Base-by-base conservation (phyloP, 2,113 vertebrate genomes). In the Cephalopholis sonnerati region DNA sequence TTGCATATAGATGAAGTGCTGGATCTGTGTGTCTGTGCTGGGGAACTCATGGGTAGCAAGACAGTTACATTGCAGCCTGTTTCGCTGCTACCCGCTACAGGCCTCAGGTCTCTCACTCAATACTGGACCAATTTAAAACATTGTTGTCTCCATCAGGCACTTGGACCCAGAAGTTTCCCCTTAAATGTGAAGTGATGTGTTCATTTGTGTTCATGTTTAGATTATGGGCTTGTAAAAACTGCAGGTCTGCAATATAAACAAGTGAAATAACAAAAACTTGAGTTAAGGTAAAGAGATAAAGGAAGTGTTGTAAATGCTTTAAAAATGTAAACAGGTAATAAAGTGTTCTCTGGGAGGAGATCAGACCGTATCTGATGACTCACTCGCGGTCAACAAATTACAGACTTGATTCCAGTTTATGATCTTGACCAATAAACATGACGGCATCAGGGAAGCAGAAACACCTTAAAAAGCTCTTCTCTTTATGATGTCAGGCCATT, bases 391-490 rank as follows among this genome's bases (percentile, higher is more conserved):
- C 54, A 41, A 36, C 81, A 71, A 67, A 81, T 74, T 46, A 82
- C 57, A 79, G 67, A 77, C 57, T n/a, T 20, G 15, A 55, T 48
- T 39, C 57, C 24, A n/a, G 57, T 90, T 83, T 46, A 81, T 55
- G 70, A 70, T 25, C 70, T 11, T 0, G 20, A 44, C 84, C 84
- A 55, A 24, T 77, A 79, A 88, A 79, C 66, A 70, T 7, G 61
- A 77, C 29, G 4, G 7, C 36, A 41, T 57, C 44, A 48, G 67
- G 70, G 77, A 87, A 75, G 25, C 48, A 58, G 57, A 64, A 83
- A 71, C 71, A 63, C 79, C 75, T 73, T 48, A 46, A 64, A 10
- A 36, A 3, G 2, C 7, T 41, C 53, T 82, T 48, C 9, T 63
- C 54, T 61, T 74, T 41, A 46, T 50, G 39, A 51, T 51, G 41